phyloP scores from a whole-genome alignment of 2,797 vertebrate genomes.

The Macroramphosus scolopax region DNA sequence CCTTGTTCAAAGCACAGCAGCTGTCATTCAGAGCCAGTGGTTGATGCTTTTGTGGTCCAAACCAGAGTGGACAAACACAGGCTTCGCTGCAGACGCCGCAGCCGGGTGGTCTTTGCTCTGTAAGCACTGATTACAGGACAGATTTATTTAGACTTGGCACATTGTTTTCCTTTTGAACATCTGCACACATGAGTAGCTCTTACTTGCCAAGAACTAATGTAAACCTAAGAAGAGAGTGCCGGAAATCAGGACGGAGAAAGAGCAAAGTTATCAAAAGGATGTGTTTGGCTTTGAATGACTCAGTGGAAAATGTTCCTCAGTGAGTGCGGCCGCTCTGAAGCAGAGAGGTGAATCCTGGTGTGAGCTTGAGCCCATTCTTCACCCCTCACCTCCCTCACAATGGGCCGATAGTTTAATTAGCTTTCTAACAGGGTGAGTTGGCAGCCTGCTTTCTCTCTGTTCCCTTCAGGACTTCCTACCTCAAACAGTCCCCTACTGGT shows the following conservation, averaged over 20 bases:
- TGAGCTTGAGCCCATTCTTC: slow-evolving; percentile 46
- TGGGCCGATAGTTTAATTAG: slow-evolving; percentile 72
- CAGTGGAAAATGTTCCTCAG: slow-evolving; percentile 47
- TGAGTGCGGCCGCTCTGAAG: slow-evolving; percentile 11
- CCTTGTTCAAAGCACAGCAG: slow-evolving; percentile 24
- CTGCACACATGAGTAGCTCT: slow-evolving; percentile 48
- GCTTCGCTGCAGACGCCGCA: slow-evolving; percentile 19
- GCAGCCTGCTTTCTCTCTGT: slow-evolving; percentile 45
- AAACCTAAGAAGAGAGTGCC: background rate
- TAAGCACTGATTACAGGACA: slow-evolving; percentile 20
- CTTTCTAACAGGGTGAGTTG: slow-evolving; percentile 52
- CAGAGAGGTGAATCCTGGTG: slow-evolving; percentile 48
- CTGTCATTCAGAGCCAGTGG: slow-evolving; percentile 38
- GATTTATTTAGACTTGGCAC: slow-evolving; percentile 26
- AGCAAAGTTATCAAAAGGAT: slow-evolving; percentile 31
- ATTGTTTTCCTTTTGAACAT: slow-evolving; percentile 49
- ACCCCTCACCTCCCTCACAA: slow-evolving; percentile 52
- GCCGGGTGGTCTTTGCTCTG: slow-evolving; percentile 23
- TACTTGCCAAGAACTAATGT: slow-evolving; percentile 28
- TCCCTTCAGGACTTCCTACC: slow-evolving; percentile 45
- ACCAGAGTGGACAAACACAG: slow-evolving; percentile 45
- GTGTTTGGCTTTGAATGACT: slow-evolving; percentile 42
- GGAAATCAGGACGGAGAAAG: slow-evolving; percentile 34
- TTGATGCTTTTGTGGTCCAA: slow-evolving; percentile 56
- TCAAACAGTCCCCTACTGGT: slow-evolving; percentile 65